Base-by-base conservation (phyloP, 2,888 invertebrate species). In the Tethea ocularis region DNA sequence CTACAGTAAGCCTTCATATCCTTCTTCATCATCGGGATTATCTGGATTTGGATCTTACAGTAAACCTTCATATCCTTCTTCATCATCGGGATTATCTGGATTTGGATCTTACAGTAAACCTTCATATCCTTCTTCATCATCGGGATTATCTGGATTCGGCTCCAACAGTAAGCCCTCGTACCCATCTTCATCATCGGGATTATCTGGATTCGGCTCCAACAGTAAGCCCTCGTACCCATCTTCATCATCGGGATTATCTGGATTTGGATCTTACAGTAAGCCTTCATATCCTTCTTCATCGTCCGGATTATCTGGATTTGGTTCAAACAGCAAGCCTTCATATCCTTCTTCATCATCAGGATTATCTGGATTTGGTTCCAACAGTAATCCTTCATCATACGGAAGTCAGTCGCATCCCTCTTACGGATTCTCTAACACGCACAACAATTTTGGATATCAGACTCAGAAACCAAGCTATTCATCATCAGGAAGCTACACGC, bases 111-210 rank as follows among this genome's bases (percentile, higher is more conserved):
- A 59, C 22, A 61, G 63, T 36, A 61, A 61, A 41, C 60, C 51
- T n/a, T 57, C 53, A 5, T 72, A 73, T 56, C 71, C 72, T 0
- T 60, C 69, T 41, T 70, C 71, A 4, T 57, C 60, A 8, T 64
- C 71, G 20, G 75, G 76, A 6, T 41, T 71, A 5, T 78, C 77
- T 0, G 74, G 75, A 26, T 64, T 57, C 23, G 66, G 62, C 11
- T 61, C 62, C 3, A 59, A 56, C 17, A 57, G 54, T 36, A 66
- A 68, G 29, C 71, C 67, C 7, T 57, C 57, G 13, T 59, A 61
- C 2, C 61, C 72, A 8, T 70, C 54, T 8, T 54, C 72, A 15
- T 61, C 61, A n/a, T 60, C 66, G 6, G 69, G 67, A 8, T 26
- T 64, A 1, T 67, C 68, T 0, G 69, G 66, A 13, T 71, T 72